Evolutionary conservation across 2,113 vertebrate species (phyloP), one percentile per base, ranked within the genome.

Genomic region (Struthidea cinerea): DNA sequence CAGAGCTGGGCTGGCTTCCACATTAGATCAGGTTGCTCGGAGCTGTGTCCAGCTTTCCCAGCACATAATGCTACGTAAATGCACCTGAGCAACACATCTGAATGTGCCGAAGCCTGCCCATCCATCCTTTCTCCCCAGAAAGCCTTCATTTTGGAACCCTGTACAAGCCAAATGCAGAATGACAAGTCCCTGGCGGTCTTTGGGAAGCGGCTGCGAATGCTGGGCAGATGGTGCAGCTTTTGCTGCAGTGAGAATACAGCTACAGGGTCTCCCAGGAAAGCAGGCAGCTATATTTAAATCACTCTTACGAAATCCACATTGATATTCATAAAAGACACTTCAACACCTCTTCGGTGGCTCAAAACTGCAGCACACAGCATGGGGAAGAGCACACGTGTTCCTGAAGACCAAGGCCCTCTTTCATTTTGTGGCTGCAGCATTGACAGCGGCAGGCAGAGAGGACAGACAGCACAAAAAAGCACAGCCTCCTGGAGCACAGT

Each of bases 201-300:
- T 26, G 68, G 78, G 85, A 96, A 95, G 47, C 1, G 73, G 70
- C 87, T 87, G 91, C 0, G 8, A 83, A 83, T 33, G n/a, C 50
- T 80, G 63, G 95, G 92, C 96, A 94, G 84, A 95, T 94, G 96
- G 92, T 70, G 69, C 92, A 71, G 92, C 88, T 92, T 63, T 94
- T 55, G 52, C 92, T 95, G 93, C 90, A 83, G 75, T 84, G 71
- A 93, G 91, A 85, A 70, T n/a, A 67, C 56, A 24, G 84, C 63
- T 83, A 74, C 70, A 63, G 90, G 92, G 88, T 90, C 92, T 96
- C 94, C 92, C 76, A 91, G 90, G 93, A 88, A 96, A 71, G 82
- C 71, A 94, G 71, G 68, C 71, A 61, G 92, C 85, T 97, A 86
- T 95, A 96, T 96, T 93, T 96, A 95, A 96, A 94, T 53, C 73